phyloP scores from a whole-genome alignment of 2,888 invertebrate species.

The Euplexia lucipara region DNA sequence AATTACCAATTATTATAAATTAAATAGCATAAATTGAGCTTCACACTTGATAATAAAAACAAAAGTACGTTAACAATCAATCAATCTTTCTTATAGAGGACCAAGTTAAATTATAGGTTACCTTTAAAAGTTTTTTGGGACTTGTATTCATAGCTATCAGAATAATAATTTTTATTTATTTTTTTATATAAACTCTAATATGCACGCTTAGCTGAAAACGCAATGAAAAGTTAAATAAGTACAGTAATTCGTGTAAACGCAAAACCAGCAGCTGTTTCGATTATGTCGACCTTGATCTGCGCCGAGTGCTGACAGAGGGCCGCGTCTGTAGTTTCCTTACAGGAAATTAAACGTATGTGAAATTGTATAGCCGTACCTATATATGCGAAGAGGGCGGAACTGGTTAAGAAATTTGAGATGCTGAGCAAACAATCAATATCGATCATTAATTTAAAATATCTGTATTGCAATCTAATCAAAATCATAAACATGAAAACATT shows the following conservation, averaged over 20 bases:
- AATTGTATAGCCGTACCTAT: conserved; percentile 20
- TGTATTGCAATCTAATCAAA: too few species aligned
- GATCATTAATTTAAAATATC: too few species aligned
- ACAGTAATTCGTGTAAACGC: conserved; percentile 30
- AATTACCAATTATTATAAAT: conserved; percentile 9
- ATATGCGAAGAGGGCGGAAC: conserved; percentile 6
- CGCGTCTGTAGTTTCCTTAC: conserved; percentile 34
- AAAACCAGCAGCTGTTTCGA: conserved; percentile 50
- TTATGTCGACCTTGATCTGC: conserved; percentile 64
- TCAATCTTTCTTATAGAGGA: background rate
- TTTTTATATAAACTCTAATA: too few species aligned
- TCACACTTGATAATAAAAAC: conserved; percentile 28
- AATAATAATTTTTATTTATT: too few species aligned
- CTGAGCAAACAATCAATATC: too few species aligned
- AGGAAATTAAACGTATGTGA: conserved; percentile 43
- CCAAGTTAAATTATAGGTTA: conserved; percentile 25
- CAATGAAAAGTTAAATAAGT: too few species aligned
- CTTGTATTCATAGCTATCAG: conserved; percentile 30
- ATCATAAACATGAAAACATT: too few species aligned
- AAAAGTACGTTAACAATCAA: conserved; percentile 43
- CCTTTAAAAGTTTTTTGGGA: conserved; percentile 42
- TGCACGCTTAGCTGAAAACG: too few species aligned
- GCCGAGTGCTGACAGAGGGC: conserved; percentile 13
- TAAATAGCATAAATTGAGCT: conserved; percentile 15
- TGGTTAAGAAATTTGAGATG: too few species aligned